Base-by-base conservation (phyloP, 2,888 invertebrate genomes). In the Lydus trimaculatus region DNA sequence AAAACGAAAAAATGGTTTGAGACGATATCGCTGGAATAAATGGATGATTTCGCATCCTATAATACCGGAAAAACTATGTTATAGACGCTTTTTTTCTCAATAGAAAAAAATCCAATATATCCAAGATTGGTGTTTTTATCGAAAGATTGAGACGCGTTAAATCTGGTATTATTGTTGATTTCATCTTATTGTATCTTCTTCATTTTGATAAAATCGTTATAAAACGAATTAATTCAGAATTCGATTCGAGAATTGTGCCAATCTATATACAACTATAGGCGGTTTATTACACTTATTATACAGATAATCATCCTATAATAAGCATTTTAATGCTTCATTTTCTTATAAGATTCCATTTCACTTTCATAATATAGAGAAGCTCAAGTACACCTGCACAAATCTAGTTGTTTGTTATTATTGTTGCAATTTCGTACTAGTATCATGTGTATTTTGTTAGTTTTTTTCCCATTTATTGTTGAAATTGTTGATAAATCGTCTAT, bases 291-390 rank as follows among this genome's bases (percentile, higher is more conserved):
- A 20, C 20, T 48, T 48, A 48, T 48, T 48, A n/a, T n/a, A 20
- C 20, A 48, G 17, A 48, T 48, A 48, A 48, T 48, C 48, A 48
- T 48, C 48, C n/a, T 0, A 48, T 48, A 48, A 48, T 48, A 48
- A 48, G n/a, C 39, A 20, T 48, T 48, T 48, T 48, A 11, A 48
- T 48, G 48, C 20, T 48, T 20, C 9, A 48, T 48, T 48, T 48
- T 48, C 48, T 48, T 48, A 48, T 20, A 23, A 48, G 20, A 48
- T 48, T 48, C 48, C 48, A 9, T 48, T 48, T 48, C 48, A 48
- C 48, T 48, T 48, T 48, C 48, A 23, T 48, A 48, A 48, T 48
- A 48, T 20, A 48, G 20, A 48, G 48, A 20, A 20, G 48, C 9
- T 20, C 20, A 48, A 20, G 11, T 20, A 48, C 48, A 48, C 48